Evolutionary conservation across 2,113 vertebrate genomes (phyloP).

Genomic region (Albula glossodonta): DNA sequence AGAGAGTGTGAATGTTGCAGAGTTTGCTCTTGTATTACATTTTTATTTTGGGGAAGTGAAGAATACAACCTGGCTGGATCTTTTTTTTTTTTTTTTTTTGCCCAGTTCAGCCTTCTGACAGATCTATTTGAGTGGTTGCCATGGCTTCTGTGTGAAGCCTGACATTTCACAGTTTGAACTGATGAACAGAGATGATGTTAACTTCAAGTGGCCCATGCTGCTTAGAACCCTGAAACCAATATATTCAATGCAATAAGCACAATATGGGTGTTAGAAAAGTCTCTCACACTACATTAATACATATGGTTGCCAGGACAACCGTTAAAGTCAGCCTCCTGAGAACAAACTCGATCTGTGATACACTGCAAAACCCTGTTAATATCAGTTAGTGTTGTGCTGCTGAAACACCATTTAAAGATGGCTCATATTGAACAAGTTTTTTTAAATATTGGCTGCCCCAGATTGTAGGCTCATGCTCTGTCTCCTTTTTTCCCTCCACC

Average conservation of each 20-base stretch:
- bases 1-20: too few species aligned
- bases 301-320: conserved; percentile 12
- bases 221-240: neutral
- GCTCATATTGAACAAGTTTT: neutral
- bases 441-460: conserved; percentile 24
- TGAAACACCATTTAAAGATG: too few species aligned
- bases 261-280: neutral
- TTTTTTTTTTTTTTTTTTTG: neutral
- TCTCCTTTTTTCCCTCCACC: neutral
- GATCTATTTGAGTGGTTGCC: neutral
- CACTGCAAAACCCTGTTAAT: too few species aligned
- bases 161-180: conserved; percentile 9
- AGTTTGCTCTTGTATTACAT: too few species aligned
- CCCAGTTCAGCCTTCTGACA: neutral
- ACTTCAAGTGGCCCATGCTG: neutral
- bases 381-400: too few species aligned
- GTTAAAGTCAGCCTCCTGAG: too few species aligned
- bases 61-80: neutral
- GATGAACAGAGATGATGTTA: neutral
- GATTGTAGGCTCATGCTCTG: neutral
- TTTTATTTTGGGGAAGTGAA: too few species aligned
- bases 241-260: neutral
- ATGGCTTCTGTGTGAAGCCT: conserved; percentile 21
- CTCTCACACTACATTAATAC: neutral
- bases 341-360: too few species aligned